Evolutionary conservation across 2,113 vertebrate species (phyloP), one percentile per base, ranked within the genome.

Genomic region (Halcyon malimbica): DNA sequence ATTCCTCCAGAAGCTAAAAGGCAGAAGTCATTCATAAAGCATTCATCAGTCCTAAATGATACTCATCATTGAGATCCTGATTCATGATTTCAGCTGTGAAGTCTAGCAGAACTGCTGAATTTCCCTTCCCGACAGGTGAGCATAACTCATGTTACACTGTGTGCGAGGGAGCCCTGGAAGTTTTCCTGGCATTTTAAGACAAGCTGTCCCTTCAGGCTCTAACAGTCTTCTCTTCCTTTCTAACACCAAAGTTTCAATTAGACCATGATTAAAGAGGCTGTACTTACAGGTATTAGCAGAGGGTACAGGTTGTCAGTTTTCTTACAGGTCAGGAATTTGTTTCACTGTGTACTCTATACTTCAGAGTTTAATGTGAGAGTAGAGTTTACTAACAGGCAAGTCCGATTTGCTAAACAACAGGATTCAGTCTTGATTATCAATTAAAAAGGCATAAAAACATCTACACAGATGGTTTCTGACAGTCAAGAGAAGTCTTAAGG

Each of bases 391-490:
- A 93, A 90, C 50, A 94, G 87, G 54, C 60, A 79, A 96, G 90
- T 95, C 75, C 81, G 81, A 95, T 89, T 94, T 96, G 80, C 91
- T 96, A 87, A 95, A 96, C 87, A 96, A 94, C 35, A 90, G 95
- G 87, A 97, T 84, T 89, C 64, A 87, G 39, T 89, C 90, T 95
- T 96, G 94, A 96, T 96, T 96, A 98, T 97, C 95, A 97, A 89
- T 97, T 97, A 96, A 98, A 97, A 54, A 85, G 86, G 76, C 81
- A 93, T 91, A 95, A 97, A 97, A 97, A 62, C 81, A 95, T 95
- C 79, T 85, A 97, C 96, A 94, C 93, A 97, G 96, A 97, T 96
- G 92, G 91, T 78, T 97, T 97, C 92, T 95, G 88, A 86, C 94
- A 96, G 90, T 92, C 87, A 85, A 59, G 57, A 63, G 68, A 88